Base-by-base conservation (phyloP, 2,888 invertebrate species). In the Plebejus melissa region DNA sequence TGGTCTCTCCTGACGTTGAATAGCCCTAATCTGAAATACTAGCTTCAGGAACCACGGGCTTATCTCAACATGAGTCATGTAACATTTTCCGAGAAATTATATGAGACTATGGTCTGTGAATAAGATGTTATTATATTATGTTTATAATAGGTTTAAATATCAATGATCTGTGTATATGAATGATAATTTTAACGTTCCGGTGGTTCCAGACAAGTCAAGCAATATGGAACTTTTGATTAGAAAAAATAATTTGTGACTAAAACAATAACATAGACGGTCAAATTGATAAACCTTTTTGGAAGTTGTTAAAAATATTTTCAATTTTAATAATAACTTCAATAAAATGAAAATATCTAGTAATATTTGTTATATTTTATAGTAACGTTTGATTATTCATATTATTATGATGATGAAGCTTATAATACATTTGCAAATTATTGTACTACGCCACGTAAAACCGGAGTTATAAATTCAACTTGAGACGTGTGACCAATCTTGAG, bases 21-120 rank as follows among this genome's bases (percentile, higher is more conserved):
- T 71, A 41, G 46, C 7, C 71, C n/a, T 3, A 22, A 70, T 70
- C 71, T 72, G 54, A 72, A 72, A 72, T 32, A n/a, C 50, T 72
- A 36, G 50, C 54, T 28, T 72, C 13, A 72, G 72, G 72, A 72
- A 72, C 4, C 54, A 50, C 32, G 72, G 7, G 72, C 72, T 54
- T 72, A 72, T 72, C 54, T 72, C 46, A n/a, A 41, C 72, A 32
- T 72, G 72, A 65, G 32, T 65, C 65, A 65, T 36, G 65, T 65
- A 22, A 22, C 22, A 22, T 22, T 22, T 22, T 65, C 65, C 5
- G 16, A 65, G 65, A 32, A 65, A 13, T 28, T 16, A 36, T 32
- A 65, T 65, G 65, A 65, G 54, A 16, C 54, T 54, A 16, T 4
- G 54, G 32, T 32, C 32, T 65, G 32, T 36, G 36, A 65, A 32